Evolutionary conservation across 2,797 vertebrate genomes (phyloP).

Genomic region (Hylomyscus alleni): DNA sequence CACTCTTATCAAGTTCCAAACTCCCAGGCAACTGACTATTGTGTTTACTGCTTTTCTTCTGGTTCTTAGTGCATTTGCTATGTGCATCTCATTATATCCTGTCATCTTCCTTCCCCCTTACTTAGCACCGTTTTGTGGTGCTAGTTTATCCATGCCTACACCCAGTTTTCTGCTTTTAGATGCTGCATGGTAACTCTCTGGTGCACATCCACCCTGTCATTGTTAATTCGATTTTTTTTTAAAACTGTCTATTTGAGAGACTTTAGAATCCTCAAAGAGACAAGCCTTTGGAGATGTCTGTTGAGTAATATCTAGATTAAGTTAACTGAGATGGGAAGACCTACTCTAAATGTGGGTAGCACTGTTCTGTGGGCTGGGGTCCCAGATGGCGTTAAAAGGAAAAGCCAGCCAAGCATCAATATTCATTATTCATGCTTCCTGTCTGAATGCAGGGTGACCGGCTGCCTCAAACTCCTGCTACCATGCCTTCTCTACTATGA

Average conservation of each 20-base stretch:
- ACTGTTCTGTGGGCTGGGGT: not conserved
- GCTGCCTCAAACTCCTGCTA: not conserved
- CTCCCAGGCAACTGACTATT: constrained; percentile 1
- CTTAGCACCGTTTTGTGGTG: not conserved
- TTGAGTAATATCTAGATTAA: not conserved
- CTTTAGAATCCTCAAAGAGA: not conserved
- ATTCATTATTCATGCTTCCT: not conserved
- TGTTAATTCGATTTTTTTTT: not conserved
- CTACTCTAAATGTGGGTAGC: not conserved
- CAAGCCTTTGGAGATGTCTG: not conserved
- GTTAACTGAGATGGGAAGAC: not conserved
- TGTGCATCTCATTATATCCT: not conserved
- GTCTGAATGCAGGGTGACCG: not conserved
- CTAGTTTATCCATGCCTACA: not conserved
- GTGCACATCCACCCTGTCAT: no score
- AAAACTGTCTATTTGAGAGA: no score
- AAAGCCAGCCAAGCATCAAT: not conserved
- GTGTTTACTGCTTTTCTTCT: constrained; percentile 13
- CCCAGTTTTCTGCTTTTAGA: not conserved
- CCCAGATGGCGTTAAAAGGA: not conserved
- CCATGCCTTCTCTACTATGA: not conserved
- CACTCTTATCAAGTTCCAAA: not conserved
- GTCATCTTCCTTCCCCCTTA: not conserved
- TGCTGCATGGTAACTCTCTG: accelerated
- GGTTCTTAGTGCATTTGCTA: constrained; percentile 43